Base-by-base conservation (phyloP, 2,113 vertebrate species). In the Heliornis fulica region DNA sequence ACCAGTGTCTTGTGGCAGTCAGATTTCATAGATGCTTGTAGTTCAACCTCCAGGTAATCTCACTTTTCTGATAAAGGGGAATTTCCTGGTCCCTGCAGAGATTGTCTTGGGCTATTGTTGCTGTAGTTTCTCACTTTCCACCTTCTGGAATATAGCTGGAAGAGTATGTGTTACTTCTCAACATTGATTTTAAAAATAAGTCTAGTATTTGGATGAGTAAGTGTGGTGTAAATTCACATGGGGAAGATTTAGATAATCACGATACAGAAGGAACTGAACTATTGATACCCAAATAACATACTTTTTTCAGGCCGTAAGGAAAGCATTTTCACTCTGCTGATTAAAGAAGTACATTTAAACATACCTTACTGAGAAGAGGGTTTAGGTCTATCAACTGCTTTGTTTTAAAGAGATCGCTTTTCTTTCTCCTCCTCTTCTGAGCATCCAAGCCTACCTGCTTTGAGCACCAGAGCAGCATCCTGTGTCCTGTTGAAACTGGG, bases 1-100 rank as follows among this genome's bases (percentile, higher is more conserved):
- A 29, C 1, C 3, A 0, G 8, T 6, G 32, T 15, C 43, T 59
- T 2, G 11, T 32, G 13, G 32, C 6, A 0, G n/a, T 20, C 70
- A 31, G 10, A 6, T 72, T 38, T 60, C 21, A 3, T 13, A 15
- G 40, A 9, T 66, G 71, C 65, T 77, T 15, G 1, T 7, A 22
- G 20, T 9, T 77, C 19, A 57, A 22, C 59, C 34, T 56, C 54
- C 60, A n/a, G 36, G 13, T 63, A 63, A 5, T 50, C 48, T 66
- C 31, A 6, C 45, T 34, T 19, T 5, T 4, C 34, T 31, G 11
- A 17, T 43, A 11, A 28, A 40, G 36, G 10, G 8, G 11, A 36
- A 9, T 60, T 59, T 54, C 32, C 48, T 40, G n/a, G 17, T 68
- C 65, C 45, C 23, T 13, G 0, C 23, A 43, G 40, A 61, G 45